A percentile compares a stretch with the other conserved stretches of the same genome.
These are phyloP conservation scores for Platypus cylindrus DNA, from an alignment of 2,888 invertebrate genomes.

Conservation along the genomic window DNA sequence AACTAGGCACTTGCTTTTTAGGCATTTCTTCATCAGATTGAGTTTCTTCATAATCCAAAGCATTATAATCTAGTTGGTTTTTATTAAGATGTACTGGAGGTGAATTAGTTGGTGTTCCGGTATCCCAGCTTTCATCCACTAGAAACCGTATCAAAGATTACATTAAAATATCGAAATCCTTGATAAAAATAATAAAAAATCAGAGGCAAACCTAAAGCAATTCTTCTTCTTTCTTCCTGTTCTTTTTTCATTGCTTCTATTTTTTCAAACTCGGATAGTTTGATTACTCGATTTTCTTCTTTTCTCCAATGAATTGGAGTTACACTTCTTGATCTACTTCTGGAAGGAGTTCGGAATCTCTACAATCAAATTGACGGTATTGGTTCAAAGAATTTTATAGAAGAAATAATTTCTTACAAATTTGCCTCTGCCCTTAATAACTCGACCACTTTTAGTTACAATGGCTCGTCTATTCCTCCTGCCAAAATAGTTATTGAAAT, in stretches of 20 bases:
- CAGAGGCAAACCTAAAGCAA: conserved; percentile 6
- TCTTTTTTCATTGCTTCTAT: conserved; percentile 53
- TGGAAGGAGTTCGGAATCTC: conserved; percentile 78
- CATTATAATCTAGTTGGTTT: conserved; percentile 53
- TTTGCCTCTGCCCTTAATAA: conserved; percentile 83
- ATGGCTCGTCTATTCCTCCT: conserved; percentile 30
- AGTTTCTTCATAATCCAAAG: conserved; percentile 52
- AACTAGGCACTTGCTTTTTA: conserved; percentile 30
- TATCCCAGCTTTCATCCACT: background rate
- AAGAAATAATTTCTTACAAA: conserved; percentile 54
- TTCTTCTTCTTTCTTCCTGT: conserved; percentile 37
- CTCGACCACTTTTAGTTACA: conserved; percentile 63
- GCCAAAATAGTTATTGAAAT: conserved; percentile 20
- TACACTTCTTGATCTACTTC: conserved; percentile 73
- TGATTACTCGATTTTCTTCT: conserved; percentile 74
- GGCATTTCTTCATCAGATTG: conserved; percentile 28
- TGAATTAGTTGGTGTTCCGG: conserved; percentile 14
- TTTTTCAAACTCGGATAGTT: conserved; percentile 67
- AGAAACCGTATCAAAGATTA: background rate
- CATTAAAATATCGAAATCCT: background rate
- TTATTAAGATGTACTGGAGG: conserved; percentile 15
- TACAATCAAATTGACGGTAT: conserved; percentile 28
- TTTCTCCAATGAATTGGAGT: conserved; percentile 94
- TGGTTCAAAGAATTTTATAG: background rate
- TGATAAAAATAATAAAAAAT: background rate